phyloP scores from a whole-genome alignment of 2,797 vertebrate genomes.

The Pterois miles region DNA sequence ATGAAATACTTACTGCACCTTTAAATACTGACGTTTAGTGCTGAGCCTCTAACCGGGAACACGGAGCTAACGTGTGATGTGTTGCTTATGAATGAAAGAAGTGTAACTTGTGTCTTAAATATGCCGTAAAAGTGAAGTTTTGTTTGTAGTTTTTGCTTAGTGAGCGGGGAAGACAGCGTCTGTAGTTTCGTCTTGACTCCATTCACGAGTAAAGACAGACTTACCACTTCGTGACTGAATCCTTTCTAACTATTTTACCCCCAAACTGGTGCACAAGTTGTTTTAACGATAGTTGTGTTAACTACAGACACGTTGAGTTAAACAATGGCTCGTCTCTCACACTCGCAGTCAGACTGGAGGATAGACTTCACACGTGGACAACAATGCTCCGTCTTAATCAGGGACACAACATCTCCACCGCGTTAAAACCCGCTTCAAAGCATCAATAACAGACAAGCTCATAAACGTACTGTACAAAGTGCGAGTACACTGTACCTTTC shows the following conservation, averaged over 20 bases:
- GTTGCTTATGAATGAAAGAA: background rate
- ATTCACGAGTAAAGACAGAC: background rate
- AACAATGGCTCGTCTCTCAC: background rate
- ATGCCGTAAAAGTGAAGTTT: background rate
- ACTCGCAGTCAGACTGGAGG: background rate
- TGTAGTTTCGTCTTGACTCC: background rate
- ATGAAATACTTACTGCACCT: background rate
- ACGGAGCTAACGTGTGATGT: background rate
- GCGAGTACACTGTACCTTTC: slow-evolving; percentile 37
- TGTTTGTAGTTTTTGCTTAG: background rate
- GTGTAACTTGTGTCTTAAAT: background rate
- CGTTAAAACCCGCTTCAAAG: accelerated
- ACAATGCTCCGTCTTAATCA: accelerated
- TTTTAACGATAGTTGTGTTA: too few relatives aligned
- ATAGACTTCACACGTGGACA: slow-evolving; percentile 21
- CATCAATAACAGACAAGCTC: accelerated
- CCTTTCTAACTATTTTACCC: background rate
- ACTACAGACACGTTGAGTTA: background rate
- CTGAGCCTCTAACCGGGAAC: background rate
- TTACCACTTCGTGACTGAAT: background rate
- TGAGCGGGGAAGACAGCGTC: background rate
- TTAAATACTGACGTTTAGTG: background rate
- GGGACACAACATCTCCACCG: accelerated
- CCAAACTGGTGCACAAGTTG: background rate
- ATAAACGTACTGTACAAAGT: accelerated